Evolutionary conservation across 2,888 invertebrate species (phyloP), one percentile per base, ranked within the genome.

Genomic region (Encarsia formosa): DNA sequence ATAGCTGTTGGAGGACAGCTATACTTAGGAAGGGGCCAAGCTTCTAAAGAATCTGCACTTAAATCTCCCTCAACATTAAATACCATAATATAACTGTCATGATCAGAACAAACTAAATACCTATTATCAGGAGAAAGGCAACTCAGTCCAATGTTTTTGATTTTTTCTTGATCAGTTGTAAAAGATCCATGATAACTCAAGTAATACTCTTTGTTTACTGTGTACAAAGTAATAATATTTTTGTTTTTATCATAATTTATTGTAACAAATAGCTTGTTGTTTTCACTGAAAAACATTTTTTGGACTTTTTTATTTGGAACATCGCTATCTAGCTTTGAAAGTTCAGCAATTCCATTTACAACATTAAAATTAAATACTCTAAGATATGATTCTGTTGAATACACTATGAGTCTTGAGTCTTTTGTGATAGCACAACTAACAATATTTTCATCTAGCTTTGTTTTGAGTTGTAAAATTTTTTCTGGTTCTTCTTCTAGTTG

Each of bases 331-430:
- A 65, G 67, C 44, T 57, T 65, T 8, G 59, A 60, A n/a, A 74
- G 56, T 9, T 60, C 58, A 0, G 68, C 65, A 11, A 67, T 64
- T 3, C 69, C 66, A 42, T 74, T 65, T 15, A 83, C 83, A 53
- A 79, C 74, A 56, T 78, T 78, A 58, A 89, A 78, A 65, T 80
- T 78, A 54, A 87, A 86, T 54, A 92, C 75, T 49, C 87, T 79
- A 23, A 89, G 71, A 50, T 82, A 76, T 43, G 72, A 78, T 22
- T 79, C 76, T 0, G 89, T 90, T 0, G 91, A 86, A 69, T 89
- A 91, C 5, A 86, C 82, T 18, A 94, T 77, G 75, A 84, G 83
- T 55, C 81, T 79, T 1, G 86, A 87, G 67, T 85, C 80, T 2
- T 81, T 79, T 4, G 89, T 88, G 5, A 92, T 75, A 11, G 82